phyloP scores from a whole-genome alignment of 2,113 vertebrate genomes.

The Pica pica region DNA sequence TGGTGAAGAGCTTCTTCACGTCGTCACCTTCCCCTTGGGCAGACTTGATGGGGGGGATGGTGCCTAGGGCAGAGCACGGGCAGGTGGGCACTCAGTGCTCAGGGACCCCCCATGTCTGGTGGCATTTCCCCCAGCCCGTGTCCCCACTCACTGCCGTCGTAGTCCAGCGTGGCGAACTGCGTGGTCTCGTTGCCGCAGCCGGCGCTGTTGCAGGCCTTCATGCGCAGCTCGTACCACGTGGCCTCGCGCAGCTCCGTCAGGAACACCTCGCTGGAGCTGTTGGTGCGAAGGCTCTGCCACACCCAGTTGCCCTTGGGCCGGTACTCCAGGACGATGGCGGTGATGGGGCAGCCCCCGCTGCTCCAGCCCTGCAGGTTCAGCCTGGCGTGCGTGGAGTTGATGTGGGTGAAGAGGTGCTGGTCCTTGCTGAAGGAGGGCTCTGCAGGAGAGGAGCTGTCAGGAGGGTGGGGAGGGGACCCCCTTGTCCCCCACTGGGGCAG shows the following conservation, averaged over 20 bases:
- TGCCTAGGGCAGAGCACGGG: conserved; percentile 68
- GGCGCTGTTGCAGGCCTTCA: conserved; percentile 97
- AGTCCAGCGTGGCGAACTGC: conserved; percentile 95
- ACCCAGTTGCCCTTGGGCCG: conserved; percentile 93
- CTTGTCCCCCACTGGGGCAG: fast-evolving
- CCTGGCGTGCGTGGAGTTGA: conserved; percentile 94
- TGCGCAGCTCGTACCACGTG: conserved; percentile 97
- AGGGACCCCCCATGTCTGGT: fast-evolving
- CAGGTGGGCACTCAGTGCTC: fast-evolving
- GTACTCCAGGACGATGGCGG: conserved; percentile 87
- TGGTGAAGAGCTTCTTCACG: conserved; percentile 96
- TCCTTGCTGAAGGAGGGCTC: conserved; percentile 98
- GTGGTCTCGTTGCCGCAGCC: conserved; percentile 94
- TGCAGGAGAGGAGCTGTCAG: conserved; percentile 15
- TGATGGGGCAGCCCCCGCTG: conserved; percentile 95
- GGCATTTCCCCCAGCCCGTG: fast-evolving
- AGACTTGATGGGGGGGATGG: conserved; percentile 95
- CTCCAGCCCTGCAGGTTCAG: conserved; percentile 97
- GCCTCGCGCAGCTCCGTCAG: conserved; percentile 93
- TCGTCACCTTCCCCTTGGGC: conserved; percentile 91
- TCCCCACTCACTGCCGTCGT: conserved; percentile 90
- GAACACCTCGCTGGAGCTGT: conserved; percentile 88
- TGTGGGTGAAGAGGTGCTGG: conserved; percentile 94
- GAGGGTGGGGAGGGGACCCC: fast-evolving
- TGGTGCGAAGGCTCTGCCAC: conserved; percentile 91